Evolutionary conservation across 1,140 invertebrate species (phyloP), one percentile per base, ranked within the genome.

Genomic region (Drosophila lini): DNA sequence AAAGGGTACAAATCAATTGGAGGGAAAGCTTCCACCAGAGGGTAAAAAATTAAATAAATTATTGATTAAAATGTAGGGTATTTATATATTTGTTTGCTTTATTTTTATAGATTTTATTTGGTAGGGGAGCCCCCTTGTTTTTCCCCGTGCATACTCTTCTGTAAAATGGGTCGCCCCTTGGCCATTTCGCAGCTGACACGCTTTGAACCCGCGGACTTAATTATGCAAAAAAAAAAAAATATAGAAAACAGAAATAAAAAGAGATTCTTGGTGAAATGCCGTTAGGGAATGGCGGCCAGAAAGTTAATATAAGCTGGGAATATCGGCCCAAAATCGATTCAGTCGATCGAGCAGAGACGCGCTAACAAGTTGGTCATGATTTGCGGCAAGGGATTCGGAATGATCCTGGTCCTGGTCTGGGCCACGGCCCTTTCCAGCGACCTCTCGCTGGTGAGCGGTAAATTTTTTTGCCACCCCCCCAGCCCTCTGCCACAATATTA

Each of bases 401-500:
- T 74, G 62, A 59, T 82, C 40, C 71, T 88, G 80, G 80, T 80
- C 63, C 84, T 89, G 53, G 64, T 80, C 47, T 78, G 81, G 61
- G 71, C 78, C 55, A 59, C 73, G 77, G 57, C 71, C 67, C 41
- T 78, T 76, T 76, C 67, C 85, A 69, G 84, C 64, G 81, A 80
- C 80, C 80, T 61, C 52, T 53, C 84, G 70, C 85, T 89, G 84
- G 84, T 89, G 84, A 89, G 84, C 84, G 84, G 84, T 89, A 89
- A 89, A 89, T 89, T 88, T 88, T 89, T 84, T 89, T 89, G 52
- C 63, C 60, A 56, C n/a, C 22, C 1, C 36, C 36, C 6, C 7
- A 13, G 13, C 0, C 9, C 11, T 36, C 19, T 15, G 8, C 3
- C 5, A 5, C 4, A 36, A 42, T 31, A 60, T 3, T 22, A 25